Evolutionary conservation across 2,113 vertebrate genomes (phyloP).

Genomic region (Pseudorasbora parva): DNA sequence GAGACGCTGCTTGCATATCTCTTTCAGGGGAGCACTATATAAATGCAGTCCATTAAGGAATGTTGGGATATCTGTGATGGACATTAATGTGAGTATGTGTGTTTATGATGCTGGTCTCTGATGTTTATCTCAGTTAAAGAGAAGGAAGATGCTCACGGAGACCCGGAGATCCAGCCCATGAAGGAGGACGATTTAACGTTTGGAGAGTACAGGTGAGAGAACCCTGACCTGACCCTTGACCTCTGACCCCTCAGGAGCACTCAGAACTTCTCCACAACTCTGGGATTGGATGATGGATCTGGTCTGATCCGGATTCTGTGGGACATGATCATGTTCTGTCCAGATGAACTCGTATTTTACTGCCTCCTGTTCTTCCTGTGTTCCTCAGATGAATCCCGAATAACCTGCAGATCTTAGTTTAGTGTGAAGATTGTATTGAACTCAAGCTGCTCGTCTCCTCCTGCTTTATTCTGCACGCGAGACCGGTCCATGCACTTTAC

Average conservation of each 20-base stretch:
- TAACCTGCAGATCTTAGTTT: neutral
- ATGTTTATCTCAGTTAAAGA: slow-evolving; percentile 86
- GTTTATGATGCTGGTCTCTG: neutral
- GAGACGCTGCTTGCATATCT: too few relatives aligned
- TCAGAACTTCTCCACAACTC: neutral
- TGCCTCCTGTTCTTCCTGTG: neutral
- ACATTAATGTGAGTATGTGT: neutral
- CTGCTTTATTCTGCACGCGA: neutral
- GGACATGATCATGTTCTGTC: neutral
- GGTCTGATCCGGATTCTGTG: neutral
- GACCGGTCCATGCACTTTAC: neutral
- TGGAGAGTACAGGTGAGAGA: slow-evolving; percentile 98
- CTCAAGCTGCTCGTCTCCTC: neutral
- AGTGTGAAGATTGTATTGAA: neutral
- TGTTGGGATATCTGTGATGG: too few relatives aligned
- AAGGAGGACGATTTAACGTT: slow-evolving; percentile 98
- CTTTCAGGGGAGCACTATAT: too few relatives aligned
- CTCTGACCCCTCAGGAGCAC: slow-evolving; percentile 44
- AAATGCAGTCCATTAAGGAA: too few relatives aligned
- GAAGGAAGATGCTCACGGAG: slow-evolving; percentile 96
- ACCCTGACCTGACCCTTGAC: slow-evolving; percentile 38
- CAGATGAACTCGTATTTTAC: neutral
- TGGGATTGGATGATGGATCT: neutral
- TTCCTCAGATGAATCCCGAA: neutral
- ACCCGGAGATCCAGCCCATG: slow-evolving; percentile 99